Evolutionary conservation across 2,888 invertebrate species (phyloP).

Genomic region (Phymatocera aterrima): DNA sequence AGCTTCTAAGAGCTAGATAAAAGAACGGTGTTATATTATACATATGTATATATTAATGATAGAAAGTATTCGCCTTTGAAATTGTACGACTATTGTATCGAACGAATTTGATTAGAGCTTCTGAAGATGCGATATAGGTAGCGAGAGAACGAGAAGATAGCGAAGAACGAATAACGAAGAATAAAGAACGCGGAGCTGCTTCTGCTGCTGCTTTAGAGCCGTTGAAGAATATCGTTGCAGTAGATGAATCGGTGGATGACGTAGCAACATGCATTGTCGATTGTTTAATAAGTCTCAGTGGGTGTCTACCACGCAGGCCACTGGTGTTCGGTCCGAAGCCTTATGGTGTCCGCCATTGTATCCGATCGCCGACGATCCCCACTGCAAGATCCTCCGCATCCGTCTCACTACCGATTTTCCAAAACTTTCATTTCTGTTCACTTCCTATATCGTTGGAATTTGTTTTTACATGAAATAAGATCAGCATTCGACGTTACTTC

Average conservation of each 20-base stretch:
- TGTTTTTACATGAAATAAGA: too few relatives aligned
- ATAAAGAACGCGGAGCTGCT: not conserved
- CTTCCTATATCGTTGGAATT: not conserved
- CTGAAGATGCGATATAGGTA: constrained; percentile 63
- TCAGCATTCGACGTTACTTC: too few relatives aligned
- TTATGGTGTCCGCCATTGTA: constrained; percentile 35
- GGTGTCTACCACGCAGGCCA: constrained; percentile 65
- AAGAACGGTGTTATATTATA: too few relatives aligned
- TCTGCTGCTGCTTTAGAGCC: too few relatives aligned
- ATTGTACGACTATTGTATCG: constrained; percentile 55
- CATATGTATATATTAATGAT: not conserved
- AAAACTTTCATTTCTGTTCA: not conserved
- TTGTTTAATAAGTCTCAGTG: constrained; percentile 69
- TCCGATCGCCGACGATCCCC: constrained; percentile 25
- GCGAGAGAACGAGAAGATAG: not conserved
- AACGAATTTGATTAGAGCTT: constrained; percentile 68
- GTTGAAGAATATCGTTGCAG: constrained; percentile 48
- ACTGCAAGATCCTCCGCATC: not conserved
- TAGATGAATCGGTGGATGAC: constrained; percentile 61
- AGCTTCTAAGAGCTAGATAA: too few relatives aligned
- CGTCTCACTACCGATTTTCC: not conserved
- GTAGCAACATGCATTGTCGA: constrained; percentile 68
- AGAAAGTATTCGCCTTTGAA: constrained; percentile 32
- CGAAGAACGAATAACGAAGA: not conserved
- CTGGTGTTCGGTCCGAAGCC: constrained; percentile 59